Base-by-base conservation (phyloP, 2,888 invertebrate species). In the Lasioglossum lativentre region DNA sequence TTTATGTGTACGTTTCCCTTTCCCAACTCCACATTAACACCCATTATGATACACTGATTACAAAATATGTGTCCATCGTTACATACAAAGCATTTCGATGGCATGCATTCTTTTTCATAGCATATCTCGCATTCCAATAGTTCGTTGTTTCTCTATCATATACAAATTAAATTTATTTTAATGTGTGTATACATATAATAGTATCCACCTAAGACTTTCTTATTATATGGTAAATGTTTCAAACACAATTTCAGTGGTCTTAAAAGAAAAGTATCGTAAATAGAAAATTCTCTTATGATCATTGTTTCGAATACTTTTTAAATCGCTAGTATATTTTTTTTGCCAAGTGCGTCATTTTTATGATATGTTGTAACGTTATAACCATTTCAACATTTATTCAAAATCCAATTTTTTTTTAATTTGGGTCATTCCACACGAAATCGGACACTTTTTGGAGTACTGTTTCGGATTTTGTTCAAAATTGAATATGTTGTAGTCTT, bases 51-150 rank as follows among this genome's bases (percentile, higher is more conserved):
- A 86, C 96, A 96, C 0, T 93, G 92, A 82, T 95, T 95, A 89
- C 96, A 96, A 88, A 95, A 95, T 30, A 94, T 56, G 83, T 96
- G 95, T 0, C 94, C 95, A 5, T 92, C 91, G 4, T 92, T 91
- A 82, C 96, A 96, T 2, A 89, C 80, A 2, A 93, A 91, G 74
- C 92, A 92, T 84, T 93, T 93, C 1, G 92, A 92, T 14, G 93
- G 94, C 79, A 94, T 80, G 70, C 93, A 93, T 70, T 96, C 96
- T 73, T 96, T 96, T 73, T 96, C 96, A 86, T 88, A 96, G 89
- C 97, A 97, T 90, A 96, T 96, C 42, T 94, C 93, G 92, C 97
- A 97, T 82, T 95, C 95, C 12, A 95, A 76, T 45, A 96, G 92
- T 70, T 93, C 91, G 47, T 94, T 94, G 23, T 87, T 91, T 56